Base-by-base conservation (phyloP, 1,140 invertebrate genomes). In the Saccostrea cuccullata region DNA sequence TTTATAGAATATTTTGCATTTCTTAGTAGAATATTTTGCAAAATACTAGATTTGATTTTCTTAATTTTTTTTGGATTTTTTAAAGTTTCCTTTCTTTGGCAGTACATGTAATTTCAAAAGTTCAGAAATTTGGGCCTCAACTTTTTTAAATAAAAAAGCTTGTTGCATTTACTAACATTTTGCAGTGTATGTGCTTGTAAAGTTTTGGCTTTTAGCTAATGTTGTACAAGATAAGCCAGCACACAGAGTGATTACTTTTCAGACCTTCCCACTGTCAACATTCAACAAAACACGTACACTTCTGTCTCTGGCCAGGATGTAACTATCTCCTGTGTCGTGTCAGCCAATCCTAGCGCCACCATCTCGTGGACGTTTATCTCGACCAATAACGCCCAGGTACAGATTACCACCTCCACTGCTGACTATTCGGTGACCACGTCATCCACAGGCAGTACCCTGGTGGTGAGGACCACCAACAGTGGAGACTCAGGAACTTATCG, bases 401-500 rank as follows among this genome's bases (percentile, higher is more conserved):
- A 77, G 26, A 77, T 77, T 77, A 77, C 70, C 70, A 30, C 70
- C 23, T 77, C 70, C 23, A 77, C 23, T 2, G 26, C 30, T 9
- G 26, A 77, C 5, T 77, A 77, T 11, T 77, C 70, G 4, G 13
- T 77, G 70, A 77, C 70, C 15, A 77, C 26, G 0, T 77, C 70
- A 30, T 77, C 70, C 70, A 17, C 26, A 17, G 70, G 70, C 2
- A 77, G 70, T 36, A 77, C 26, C 8, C 1, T 77, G 6, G 26
- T 77, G 26, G 26, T 77, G 3, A 11, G 70, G 11, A 36, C 23
- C 26, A 30, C 47, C 23, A 84, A 84, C 40, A 55, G 40, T 23
- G 82, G 82, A 17, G 88, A 89, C n/a, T 82, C 84, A 9, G 88
- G 88, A 15, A 82, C 60, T 13, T 89, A 89, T 47, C 36, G 83